These are phyloP conservation scores for Paracyclopina nana DNA, from an alignment of 1,140 invertebrate genomes.

Conservation along the genomic window DNA sequence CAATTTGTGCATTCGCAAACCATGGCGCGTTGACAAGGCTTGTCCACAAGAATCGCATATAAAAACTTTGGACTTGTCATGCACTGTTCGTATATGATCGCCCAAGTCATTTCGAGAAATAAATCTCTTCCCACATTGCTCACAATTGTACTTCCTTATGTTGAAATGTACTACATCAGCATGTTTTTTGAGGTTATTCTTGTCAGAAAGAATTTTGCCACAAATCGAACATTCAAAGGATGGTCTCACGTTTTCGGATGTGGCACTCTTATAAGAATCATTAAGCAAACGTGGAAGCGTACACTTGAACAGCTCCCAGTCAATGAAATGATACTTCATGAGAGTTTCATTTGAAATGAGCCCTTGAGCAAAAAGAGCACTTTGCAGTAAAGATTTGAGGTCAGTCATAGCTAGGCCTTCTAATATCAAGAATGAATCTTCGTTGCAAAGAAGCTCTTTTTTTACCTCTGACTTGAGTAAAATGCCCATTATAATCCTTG, in stretches of 20 bases:
- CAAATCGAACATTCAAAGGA: background rate
- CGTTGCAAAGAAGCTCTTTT: too few species aligned
- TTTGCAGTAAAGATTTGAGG: too few species aligned
- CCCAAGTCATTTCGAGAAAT: background rate
- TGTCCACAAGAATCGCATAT: background rate
- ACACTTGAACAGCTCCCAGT: too few species aligned
- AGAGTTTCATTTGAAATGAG: too few species aligned
- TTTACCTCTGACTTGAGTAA: too few species aligned
- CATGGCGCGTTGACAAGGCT: background rate
- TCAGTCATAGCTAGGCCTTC: too few species aligned
- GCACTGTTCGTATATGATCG: background rate
- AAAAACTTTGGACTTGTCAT: background rate
- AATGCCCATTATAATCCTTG: too few species aligned
- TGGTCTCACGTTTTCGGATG: background rate
- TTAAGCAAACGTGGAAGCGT: too few species aligned
- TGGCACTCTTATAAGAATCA: too few species aligned
- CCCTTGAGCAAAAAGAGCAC: too few species aligned
- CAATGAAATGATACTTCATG: too few species aligned
- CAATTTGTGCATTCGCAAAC: background rate
- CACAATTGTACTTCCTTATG: background rate
- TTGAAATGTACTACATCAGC: background rate
- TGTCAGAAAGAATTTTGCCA: background rate
- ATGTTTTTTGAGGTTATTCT: background rate
- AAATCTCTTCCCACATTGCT: background rate
- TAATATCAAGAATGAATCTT: too few species aligned